Percentiles rank a stretch among this genome's conserved stretches.
These are phyloP conservation scores for Cnemophilus loriae DNA, from an alignment of 2,113 vertebrate genomes.

Conservation along the genomic window DNA sequence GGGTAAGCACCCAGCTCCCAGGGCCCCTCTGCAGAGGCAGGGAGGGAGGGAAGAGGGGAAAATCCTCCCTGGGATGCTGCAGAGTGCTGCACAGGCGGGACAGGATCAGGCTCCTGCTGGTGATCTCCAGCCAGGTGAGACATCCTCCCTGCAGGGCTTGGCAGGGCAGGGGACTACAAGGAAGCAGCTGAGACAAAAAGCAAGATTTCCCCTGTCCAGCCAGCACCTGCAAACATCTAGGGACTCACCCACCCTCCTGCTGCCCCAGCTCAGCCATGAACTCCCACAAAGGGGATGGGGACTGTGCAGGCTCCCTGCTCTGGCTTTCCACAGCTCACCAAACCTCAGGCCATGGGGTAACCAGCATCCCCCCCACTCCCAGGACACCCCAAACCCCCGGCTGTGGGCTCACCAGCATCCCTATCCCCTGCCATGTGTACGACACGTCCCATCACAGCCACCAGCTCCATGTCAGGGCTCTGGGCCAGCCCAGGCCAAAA, in stretches of 20 bases:
- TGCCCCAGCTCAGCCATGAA: not conserved
- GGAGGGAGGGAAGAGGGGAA: not conserved
- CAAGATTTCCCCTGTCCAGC: not conserved
- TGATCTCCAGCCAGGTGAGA: not conserved
- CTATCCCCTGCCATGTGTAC: rapidly evolving
- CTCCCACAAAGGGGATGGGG: not conserved
- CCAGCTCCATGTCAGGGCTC: not conserved
- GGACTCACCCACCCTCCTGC: not conserved
- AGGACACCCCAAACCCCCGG: not conserved
- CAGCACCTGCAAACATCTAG: not conserved
- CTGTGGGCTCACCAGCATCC: not conserved
- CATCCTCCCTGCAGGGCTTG: not conserved
- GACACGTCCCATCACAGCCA: not conserved
- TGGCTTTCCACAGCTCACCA: not conserved
- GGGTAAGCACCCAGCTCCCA: not conserved
- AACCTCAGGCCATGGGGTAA: not conserved
- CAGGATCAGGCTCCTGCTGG: not conserved
- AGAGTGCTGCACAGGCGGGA: not conserved
- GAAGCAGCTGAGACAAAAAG: not conserved
- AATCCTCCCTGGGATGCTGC: not conserved
- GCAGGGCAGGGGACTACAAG: not conserved
- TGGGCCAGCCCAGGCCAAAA: not conserved
- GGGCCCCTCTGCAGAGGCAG: not conserved
- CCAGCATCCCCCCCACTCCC: not conserved
- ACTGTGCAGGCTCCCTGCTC: not conserved